Evolutionary conservation across 2,888 invertebrate species (phyloP).

Genomic region (Lasioglossum leucozonium): DNA sequence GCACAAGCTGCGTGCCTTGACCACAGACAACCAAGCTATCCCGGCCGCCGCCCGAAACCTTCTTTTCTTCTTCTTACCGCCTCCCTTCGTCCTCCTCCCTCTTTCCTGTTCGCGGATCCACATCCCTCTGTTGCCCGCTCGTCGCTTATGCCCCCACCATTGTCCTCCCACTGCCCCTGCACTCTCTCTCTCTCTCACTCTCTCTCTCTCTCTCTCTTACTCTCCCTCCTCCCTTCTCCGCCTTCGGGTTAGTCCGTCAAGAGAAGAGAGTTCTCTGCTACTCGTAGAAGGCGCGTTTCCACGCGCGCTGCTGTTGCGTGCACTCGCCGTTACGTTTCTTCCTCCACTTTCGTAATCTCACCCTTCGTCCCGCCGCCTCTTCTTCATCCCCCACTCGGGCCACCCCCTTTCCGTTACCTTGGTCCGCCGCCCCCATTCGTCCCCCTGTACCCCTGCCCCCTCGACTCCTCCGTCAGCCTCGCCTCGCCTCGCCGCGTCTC

Average conservation of each 20-base stretch:
- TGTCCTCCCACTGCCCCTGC: constrained; percentile 40
- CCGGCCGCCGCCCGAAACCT: constrained; percentile 82
- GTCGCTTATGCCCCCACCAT: constrained; percentile 58
- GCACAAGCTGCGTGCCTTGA: constrained; percentile 81
- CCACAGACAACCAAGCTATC: constrained; percentile 82
- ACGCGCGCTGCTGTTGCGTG: constrained; percentile 77
- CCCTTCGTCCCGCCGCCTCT: constrained; percentile 37
- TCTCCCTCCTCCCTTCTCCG: constrained; percentile 39
- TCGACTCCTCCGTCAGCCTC: constrained; percentile 47
- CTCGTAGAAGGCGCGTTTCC: constrained; percentile 75
- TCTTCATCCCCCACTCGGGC: constrained; percentile 56
- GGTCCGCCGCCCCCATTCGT: constrained; percentile 29
- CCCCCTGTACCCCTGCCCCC: constrained; percentile 34
- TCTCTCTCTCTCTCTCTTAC: not conserved
- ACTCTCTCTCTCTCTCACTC: constrained; percentile 39
- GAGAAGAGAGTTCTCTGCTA: constrained; percentile 68
- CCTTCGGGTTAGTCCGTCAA: constrained; percentile 67
- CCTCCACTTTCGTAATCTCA: constrained; percentile 70
- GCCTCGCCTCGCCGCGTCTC: constrained; percentile 48
- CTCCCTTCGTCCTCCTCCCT: constrained; percentile 45
- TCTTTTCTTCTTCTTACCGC: constrained; percentile 73
- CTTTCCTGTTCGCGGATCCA: constrained; percentile 31
- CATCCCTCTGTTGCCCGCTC: constrained; percentile 56
- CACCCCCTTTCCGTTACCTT: constrained; percentile 35
- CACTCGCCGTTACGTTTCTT: constrained; percentile 73